Percentiles rank a stretch among this genome's conserved stretches.
Conservation (phyloP, 1,140 invertebrate genomes). For the Drosophila tsacasi region DNA sequence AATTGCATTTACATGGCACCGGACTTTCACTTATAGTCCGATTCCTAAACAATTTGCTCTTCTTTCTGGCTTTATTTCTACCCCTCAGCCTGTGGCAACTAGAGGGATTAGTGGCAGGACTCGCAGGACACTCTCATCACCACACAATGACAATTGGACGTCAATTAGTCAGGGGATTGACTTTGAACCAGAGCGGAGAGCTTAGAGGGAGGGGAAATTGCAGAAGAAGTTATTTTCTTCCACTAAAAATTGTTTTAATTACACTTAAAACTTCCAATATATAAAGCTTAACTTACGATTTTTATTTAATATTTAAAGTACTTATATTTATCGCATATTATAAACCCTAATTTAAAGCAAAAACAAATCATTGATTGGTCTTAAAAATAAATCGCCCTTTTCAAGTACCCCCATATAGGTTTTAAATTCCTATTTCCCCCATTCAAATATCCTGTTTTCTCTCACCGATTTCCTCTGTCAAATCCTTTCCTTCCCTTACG, state of each 20-base stretch:
- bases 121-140: slow-evolving; percentile 41
- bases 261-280: no score
- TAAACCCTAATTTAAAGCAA: not conserved
- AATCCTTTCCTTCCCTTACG: not conserved
- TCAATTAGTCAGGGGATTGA: slow-evolving; percentile 49
- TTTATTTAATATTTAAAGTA: no score
- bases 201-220: not conserved
- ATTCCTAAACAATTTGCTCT: slow-evolving; percentile 56
- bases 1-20: slow-evolving; percentile 65
- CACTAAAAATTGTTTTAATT: no score
- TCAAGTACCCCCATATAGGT: slow-evolving; percentile 5
- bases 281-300: not conserved
- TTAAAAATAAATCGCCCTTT: not conserved
- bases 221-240: no score
- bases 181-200: slow-evolving; percentile 17
- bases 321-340: not conserved
- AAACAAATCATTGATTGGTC: not conserved
- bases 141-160: slow-evolving; percentile 40
- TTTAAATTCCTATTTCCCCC: not conserved
- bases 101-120: slow-evolving; percentile 58
- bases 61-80: slow-evolving; percentile 4
- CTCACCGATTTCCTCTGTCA: not conserved
- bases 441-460: not conserved
- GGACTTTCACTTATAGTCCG: slow-evolving; percentile 41
- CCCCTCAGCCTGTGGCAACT: slow-evolving; percentile 16